Evolutionary conservation across 2,888 invertebrate species (phyloP).

Genomic region (Trachelus tabidus): DNA sequence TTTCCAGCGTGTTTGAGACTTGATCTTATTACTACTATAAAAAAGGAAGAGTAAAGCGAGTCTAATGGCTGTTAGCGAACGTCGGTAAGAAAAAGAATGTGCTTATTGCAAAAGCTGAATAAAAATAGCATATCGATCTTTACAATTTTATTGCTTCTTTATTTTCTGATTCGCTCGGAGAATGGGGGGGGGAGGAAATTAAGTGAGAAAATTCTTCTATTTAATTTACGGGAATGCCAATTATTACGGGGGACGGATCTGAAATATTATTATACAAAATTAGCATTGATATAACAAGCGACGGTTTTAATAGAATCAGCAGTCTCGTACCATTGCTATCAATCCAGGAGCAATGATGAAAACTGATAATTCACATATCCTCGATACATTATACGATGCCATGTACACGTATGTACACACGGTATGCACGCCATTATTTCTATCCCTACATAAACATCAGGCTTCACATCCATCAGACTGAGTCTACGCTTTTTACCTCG

Average conservation of each 20-base stretch:
- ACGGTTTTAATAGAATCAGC: conserved; percentile 32
- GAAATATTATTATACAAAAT: conserved; percentile 35
- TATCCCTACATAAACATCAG: neutral
- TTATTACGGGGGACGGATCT: conserved; percentile 7
- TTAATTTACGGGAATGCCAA: neutral
- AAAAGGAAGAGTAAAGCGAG: neutral
- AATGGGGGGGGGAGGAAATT: neutral
- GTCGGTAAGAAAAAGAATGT: neutral
- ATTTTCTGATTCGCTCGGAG: neutral
- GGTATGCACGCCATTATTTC: neutral
- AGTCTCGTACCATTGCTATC: conserved; percentile 2
- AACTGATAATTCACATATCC: neutral
- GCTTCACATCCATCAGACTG: neutral
- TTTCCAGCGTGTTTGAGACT: neutral
- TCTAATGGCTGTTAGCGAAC: neutral
- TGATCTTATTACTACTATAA: neutral
- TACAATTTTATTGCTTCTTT: neutral
- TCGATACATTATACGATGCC: neutral
- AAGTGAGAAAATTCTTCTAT: conserved; percentile 1
- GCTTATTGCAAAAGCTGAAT: neutral
- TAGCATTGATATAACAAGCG: conserved; percentile 33
- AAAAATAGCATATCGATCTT: neutral
- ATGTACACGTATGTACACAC: neutral
- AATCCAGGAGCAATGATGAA: neutral
- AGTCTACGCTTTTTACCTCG: neutral